Base-by-base conservation (phyloP, 2,888 invertebrate species). In the Parascotia fuliginaria region DNA sequence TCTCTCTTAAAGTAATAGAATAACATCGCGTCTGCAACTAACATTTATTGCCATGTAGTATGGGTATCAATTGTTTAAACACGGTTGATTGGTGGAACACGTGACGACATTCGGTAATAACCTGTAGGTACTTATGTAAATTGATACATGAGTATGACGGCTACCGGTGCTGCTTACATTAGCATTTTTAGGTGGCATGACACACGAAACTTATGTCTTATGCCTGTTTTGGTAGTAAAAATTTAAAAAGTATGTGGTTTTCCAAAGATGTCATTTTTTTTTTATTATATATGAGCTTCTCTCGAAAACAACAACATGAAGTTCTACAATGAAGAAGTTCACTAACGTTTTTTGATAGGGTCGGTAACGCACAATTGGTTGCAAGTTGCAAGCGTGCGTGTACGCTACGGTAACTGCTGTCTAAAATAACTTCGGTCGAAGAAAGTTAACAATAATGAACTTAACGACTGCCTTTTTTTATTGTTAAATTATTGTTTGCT, bases 91-190 rank as follows among this genome's bases (percentile, higher is more conserved):
- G 49, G 39, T 13, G 7, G 42, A 36, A 36, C 39, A 41, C 66
- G 60, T 65, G 65, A 66, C 43, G 14, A 60, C 49, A 66, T 66
- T 66, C 50, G 58, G 60, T 55, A 58, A 66, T 63, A 36, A 45
- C 27, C 39, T 46, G 45, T n/a, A n/a, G n/a, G n/a, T 50, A 48
- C 55, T 62, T 63, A 65, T 65, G 65, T 60, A 57, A 65, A 66
- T 62, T 29, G 50, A 50, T 42, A 44, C 22, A 34, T 42, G 3
- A 2, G 19, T 2, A 2, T 19, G 38, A 28, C 24, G 37, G 54
- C 62, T 55, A 56, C 65, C 46, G 54, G 60, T 53, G 48, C 33
- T 14, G 51, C 45, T 29, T 22, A 34, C 16, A 56, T 63, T 56
- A 56, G 56, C 64, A 56, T 54, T 54, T 45, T 38, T 43, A 56